phyloP scores from a whole-genome alignment of 2,113 vertebrate species.

The Pyxicephalus adspersus region DNA sequence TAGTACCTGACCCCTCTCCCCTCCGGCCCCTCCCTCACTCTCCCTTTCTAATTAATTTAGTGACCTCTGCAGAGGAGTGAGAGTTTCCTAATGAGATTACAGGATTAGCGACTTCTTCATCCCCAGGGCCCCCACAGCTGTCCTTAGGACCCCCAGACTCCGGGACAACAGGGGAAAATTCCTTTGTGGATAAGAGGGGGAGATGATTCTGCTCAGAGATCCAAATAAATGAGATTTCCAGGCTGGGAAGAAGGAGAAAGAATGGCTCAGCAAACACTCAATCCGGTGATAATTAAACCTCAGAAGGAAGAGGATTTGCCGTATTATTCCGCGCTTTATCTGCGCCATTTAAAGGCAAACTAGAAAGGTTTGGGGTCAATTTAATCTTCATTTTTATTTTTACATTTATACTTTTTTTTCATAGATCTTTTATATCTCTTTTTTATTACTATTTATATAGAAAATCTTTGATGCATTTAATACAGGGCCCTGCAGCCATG shows the following conservation, averaged over 20 bases:
- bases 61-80: slow-evolving; percentile 7
- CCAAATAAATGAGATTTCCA: neutral
- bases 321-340: too few relatives aligned
- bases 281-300: too few relatives aligned
- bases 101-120: slow-evolving; percentile 16
- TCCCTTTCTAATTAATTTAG: slow-evolving; percentile 52
- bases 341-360: too few relatives aligned
- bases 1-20: neutral
- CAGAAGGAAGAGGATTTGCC: too few relatives aligned
- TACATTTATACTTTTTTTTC: too few relatives aligned
- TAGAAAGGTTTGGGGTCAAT: too few relatives aligned
- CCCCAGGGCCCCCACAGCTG: slow-evolving; percentile 6
- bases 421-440: too few relatives aligned
- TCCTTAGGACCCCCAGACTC: slow-evolving; percentile 3
- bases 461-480: too few relatives aligned
- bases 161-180: too few relatives aligned
- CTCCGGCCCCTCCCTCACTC: neutral
- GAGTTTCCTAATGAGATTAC: slow-evolving; percentile 27
- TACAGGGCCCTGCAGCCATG: too few relatives aligned
- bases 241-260: neutral
- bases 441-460: too few relatives aligned
- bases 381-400: too few relatives aligned
- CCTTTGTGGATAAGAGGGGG: neutral
- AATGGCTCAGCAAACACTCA: neutral
- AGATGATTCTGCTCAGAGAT: neutral